Evolutionary conservation across 1,140 invertebrate species (phyloP), one percentile per base, ranked within the genome.

Genomic region (Bombus cullumanus): DNA sequence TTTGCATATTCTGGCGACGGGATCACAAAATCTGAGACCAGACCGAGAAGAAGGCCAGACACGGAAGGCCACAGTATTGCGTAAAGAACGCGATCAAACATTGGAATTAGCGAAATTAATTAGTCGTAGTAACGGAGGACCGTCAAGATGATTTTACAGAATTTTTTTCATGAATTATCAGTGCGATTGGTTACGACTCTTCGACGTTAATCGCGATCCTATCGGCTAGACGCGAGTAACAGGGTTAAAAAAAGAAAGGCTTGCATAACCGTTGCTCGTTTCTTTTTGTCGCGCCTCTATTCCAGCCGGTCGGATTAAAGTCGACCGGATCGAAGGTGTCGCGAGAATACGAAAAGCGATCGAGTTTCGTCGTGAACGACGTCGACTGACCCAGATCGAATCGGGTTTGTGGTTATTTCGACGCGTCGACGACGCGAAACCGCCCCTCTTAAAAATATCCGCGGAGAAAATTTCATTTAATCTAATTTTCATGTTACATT

Each of bases 381-480:
- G 15, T 68, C 37, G 37, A 1, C 6, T 62, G 76, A 88, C 59
- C 81, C 80, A 79, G 74, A 86, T 91, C 76, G 72, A 77, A 90
- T 91, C 81, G 64, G 79, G 83, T 85, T 79, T 87, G 90, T 86
- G 88, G 75, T 91, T 87, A 84, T 88, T 87, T 43, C 64, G 41
- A 90, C 34, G 69, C 69, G 69, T 66, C 72, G 79, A 53, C 57
- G 31, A 76, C 22, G 53, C 37, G 43, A 77, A 34, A 31, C 62
- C 77, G 25, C 57, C 68, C 59, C 59, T 66, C 64, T 76, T 37
- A 82, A 83, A 79, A 83, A 64, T 37, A 47, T 31, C 43, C 22
- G 15, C 31, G 10, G 12, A n/a, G 34, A 47, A 43, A 62, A 18
- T 47, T 47, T 47, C 15, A 18, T 47, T 47, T 18, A 15, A 47